Evolutionary conservation across 2,888 invertebrate genomes (phyloP), one percentile per base, ranked within the genome.

Genomic region (Ommatoiulus sabulosus): DNA sequence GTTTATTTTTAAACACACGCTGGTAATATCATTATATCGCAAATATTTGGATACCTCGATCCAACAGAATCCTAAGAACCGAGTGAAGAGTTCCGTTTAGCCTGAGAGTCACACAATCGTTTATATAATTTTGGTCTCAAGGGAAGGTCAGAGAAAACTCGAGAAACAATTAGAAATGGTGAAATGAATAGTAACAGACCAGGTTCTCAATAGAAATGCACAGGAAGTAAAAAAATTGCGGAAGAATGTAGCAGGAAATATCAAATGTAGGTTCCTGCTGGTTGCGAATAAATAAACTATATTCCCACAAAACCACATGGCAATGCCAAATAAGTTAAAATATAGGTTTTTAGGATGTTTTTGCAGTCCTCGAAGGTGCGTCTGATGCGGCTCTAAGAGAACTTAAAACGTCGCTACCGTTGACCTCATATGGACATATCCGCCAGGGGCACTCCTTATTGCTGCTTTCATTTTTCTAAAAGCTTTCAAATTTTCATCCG

Each of bases 381-480:
- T 24, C 72, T 72, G 24, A 72, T 72, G 24, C 24, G 72, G 72
- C 24, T 72, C 72, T 24, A 20, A 2, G 8, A 20, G 72, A 72
- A 72, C 7, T 12, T 24, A 35, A 24, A 24, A 72, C 63, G n/a
- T 63, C 20, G 72, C 72, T 72, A 72, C 72, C n/a, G 72, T 24
- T 72, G 72, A 72, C 72, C 72, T 72, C 72, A 24, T 72, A 24
- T 24, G 8, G 72, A 72, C 72, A 24, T 72, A 24, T 72, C 72
- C 72, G 24, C 24, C 24, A 72, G 72, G 72, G 72, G 72, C 72
- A 72, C 72, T 72, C 72, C 72, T 72, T 24, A 24, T 72, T 20
- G 24, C 24, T 24, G 20, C 72, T 20, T 10, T 72, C 20, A 12
- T 17, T 52, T 20, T 6, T 8, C 52, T 52, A 4, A 52, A 52